phyloP scores from a whole-genome alignment of 2,797 vertebrate species.

The Dendrocincla tyrannina region DNA sequence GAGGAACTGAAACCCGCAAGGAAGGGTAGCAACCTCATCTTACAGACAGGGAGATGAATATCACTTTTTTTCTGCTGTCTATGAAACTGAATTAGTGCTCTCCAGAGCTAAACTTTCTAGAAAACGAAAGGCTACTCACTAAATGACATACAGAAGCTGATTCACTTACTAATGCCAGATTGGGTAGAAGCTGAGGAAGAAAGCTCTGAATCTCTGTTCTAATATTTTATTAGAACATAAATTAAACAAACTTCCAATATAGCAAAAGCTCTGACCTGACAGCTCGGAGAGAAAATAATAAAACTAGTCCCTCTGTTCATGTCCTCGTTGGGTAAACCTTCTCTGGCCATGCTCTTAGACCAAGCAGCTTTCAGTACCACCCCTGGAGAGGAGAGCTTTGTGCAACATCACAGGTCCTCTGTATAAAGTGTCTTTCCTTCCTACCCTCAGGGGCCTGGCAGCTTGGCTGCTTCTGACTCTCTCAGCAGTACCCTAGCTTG shows the following conservation, averaged over 20 bases:
- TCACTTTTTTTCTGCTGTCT: not conserved
- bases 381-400: not conserved
- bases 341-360: not conserved
- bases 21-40: not conserved
- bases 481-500: not conserved
- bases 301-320: not conserved
- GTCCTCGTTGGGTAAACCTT: not conserved
- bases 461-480: not conserved
- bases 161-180: not conserved
- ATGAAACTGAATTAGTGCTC: not conserved
- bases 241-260: not conserved
- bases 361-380: not conserved
- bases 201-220: not conserved
- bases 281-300: not conserved
- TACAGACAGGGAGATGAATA: not conserved
- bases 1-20: constrained; percentile 54
- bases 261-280: not conserved
- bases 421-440: not conserved
- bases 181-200: not conserved
- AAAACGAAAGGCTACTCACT: not conserved
- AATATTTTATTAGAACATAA: not conserved
- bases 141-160: not conserved
- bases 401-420: not conserved
- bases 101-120: not conserved
- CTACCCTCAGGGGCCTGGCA: not conserved